These are phyloP conservation scores for Hycleus phaleratus DNA, from an alignment of 1,140 invertebrate species.

Conservation along the genomic window DNA sequence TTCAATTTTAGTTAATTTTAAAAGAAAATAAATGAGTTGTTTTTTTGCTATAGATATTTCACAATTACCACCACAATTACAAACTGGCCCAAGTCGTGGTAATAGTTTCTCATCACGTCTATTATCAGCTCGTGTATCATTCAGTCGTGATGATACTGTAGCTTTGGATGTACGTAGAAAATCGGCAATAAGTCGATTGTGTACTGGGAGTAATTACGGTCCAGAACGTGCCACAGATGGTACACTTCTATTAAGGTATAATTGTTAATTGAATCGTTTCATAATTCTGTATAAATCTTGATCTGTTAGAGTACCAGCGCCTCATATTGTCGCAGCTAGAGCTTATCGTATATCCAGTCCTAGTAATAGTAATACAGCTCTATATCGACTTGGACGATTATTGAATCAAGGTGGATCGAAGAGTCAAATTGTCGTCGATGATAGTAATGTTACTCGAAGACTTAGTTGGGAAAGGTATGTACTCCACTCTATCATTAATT, in stretches of 20 bases:
- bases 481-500: too few relatives aligned
- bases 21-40: neutral
- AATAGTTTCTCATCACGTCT: conserved; percentile 23
- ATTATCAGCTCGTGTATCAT: conserved; percentile 44
- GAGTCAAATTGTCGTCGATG: conserved; percentile 37
- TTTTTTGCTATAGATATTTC: neutral
- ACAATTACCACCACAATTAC: neutral
- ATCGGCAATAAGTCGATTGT: conserved; percentile 50
- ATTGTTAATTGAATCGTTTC: neutral
- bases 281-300: neutral
- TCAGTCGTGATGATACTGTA: conserved; percentile 45
- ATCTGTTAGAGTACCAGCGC: conserved; percentile 50
- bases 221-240: conserved; percentile 38
- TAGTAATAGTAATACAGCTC: conserved; percentile 47
- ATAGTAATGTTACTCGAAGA: conserved; percentile 51
- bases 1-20: neutral
- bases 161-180: conserved; percentile 47
- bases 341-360: conserved; percentile 45
- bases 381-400: conserved; percentile 59
- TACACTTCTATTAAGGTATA: conserved; percentile 41
- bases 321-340: conserved; percentile 47
- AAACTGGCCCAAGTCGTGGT: neutral
- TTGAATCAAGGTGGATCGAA: conserved; percentile 52
- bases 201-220: conserved; percentile 34
- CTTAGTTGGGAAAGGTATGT: conserved; percentile 71